A percentile compares a stretch with the other conserved stretches of the same genome.
Evolutionary conservation across 2,113 vertebrate genomes (phyloP).

Genomic region (Dunckerocampus dactyliophorus): DNA sequence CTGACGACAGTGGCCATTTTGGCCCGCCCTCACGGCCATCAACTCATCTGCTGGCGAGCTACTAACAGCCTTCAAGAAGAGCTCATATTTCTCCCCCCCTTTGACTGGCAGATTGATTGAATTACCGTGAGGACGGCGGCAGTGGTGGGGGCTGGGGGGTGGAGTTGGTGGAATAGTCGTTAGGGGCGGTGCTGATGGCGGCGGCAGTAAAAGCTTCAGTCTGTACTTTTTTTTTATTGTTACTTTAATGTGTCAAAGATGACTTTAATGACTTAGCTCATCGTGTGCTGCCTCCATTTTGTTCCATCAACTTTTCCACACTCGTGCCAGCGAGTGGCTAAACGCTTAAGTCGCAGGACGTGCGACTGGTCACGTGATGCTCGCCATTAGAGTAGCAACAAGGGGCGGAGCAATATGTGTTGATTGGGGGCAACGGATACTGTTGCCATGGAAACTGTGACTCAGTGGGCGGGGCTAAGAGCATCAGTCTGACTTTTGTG

Average conservation of each 20-base stretch:
- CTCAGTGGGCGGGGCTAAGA: constrained; percentile 21
- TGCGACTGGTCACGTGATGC: constrained; percentile 13
- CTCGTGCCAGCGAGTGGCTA: no score
- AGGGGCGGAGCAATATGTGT: constrained; percentile 3
- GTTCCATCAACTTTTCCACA: no score
- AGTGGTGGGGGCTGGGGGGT: background rate
- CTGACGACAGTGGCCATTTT: constrained; percentile 33
- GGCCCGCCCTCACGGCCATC: background rate
- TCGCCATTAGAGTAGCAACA: constrained; percentile 28
- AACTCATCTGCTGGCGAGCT: constrained; percentile 9
- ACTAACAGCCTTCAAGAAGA: constrained; percentile 31
- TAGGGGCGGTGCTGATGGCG: background rate
- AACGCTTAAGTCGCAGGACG: no score
- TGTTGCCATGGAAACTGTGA: constrained; percentile 59
- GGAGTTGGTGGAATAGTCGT: no score
- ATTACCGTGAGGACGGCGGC: constrained; percentile 31
- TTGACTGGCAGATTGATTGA: constrained; percentile 55
- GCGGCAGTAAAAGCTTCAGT: background rate
- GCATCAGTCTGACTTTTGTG: constrained; percentile 41
- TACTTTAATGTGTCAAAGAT: background rate
- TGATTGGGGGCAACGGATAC: constrained; percentile 5
- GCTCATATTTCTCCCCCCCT: constrained; percentile 47
- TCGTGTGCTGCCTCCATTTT: background rate
- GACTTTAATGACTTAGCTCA: background rate
- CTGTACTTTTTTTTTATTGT: background rate